A percentile compares a stretch with the other conserved stretches of the same genome.
Evolutionary conservation across 2,797 vertebrate genomes (phyloP).

Genomic region (Cossypha caffra): DNA sequence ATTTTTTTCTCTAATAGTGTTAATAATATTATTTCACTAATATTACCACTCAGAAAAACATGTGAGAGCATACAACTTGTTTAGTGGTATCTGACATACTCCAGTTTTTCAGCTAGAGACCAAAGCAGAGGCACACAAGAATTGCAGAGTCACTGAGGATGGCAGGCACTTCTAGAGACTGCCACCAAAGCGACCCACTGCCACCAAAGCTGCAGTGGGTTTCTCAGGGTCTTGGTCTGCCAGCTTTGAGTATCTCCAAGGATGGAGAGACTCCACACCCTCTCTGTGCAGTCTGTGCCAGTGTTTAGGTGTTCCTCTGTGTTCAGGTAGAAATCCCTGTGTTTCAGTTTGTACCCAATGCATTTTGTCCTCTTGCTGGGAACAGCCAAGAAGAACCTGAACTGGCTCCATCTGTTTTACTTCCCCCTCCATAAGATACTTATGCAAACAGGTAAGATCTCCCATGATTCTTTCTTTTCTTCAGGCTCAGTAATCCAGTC

Average conservation of each 20-base stretch:
- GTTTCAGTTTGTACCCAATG: background rate
- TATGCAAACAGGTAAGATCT: fast-evolving
- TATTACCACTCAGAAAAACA: background rate
- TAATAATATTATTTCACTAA: background rate
- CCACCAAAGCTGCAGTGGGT: background rate
- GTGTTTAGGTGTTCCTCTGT: background rate
- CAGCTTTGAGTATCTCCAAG: background rate
- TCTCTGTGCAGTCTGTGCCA: background rate
- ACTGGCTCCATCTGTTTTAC: fast-evolving
- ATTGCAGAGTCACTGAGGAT: background rate
- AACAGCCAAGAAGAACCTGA: background rate
- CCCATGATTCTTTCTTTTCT: fast-evolving
- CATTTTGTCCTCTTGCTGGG: background rate
- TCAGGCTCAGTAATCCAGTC: background rate
- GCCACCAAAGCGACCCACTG: background rate
- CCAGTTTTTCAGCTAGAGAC: background rate
- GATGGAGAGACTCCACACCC: background rate
- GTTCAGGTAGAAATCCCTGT: background rate
- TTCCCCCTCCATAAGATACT: background rate
- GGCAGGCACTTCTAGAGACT: background rate
- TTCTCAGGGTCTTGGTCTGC: background rate
- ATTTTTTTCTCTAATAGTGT: background rate
- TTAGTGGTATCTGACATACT: background rate
- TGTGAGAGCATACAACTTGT: background rate
- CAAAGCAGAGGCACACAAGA: background rate